phyloP scores from a whole-genome alignment of 2,113 vertebrate species.

The Callospermophilus lateralis region DNA sequence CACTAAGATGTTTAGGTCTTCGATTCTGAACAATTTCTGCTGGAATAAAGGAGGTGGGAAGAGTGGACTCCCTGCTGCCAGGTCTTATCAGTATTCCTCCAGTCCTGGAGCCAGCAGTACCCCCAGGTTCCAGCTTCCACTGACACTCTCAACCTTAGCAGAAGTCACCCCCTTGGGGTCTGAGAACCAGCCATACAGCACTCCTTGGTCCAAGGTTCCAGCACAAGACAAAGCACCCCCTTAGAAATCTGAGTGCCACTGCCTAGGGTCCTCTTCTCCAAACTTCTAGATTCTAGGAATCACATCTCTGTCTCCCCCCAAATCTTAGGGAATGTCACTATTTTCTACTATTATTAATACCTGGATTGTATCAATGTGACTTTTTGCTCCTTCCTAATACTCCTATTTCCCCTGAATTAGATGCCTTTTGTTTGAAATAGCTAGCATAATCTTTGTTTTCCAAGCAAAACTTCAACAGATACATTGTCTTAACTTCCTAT shows the following conservation, averaged over 20 bases:
- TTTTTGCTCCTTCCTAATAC: not conserved
- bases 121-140: not conserved
- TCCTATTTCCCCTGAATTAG: not conserved
- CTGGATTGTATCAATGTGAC: not conserved
- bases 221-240: not conserved
- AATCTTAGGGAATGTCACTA: too few relatives aligned
- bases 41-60: not conserved
- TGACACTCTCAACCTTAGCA: fast-evolving
- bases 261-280: not conserved
- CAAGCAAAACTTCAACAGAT: not conserved
- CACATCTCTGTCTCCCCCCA: not conserved
- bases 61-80: not conserved
- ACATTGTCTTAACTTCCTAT: not conserved
- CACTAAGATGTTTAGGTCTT: not conserved
- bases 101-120: not conserved
- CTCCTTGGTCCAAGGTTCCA: not conserved
- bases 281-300: not conserved
- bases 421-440: not conserved
- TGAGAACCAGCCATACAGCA: not conserved
- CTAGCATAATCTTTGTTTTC: not conserved
- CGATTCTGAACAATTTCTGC: not conserved
- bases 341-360: not conserved
- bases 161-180: not conserved
- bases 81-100: not conserved
- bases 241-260: not conserved